A percentile compares a stretch with the other conserved stretches of the same genome.
These are phyloP conservation scores for Paedocypris micromegethes DNA, from an alignment of 2,797 vertebrate species.

Conservation along the genomic window DNA sequence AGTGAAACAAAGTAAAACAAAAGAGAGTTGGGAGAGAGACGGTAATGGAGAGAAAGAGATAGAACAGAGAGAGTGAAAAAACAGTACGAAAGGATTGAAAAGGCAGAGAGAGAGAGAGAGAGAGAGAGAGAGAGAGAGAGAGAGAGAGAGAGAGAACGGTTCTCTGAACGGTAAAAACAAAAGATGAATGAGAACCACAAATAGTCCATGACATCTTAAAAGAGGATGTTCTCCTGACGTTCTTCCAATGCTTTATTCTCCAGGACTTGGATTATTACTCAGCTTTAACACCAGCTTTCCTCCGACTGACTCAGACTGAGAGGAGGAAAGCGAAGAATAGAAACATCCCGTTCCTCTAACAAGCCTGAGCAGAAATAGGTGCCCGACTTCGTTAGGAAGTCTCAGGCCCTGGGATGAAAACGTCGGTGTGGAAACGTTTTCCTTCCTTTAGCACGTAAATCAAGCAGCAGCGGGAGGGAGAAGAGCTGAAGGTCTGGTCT, in stretches of 20 bases:
- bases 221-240: conserved; percentile 20
- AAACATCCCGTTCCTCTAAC: conserved; percentile 32
- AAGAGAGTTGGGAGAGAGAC: too few species aligned
- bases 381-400: conserved; percentile 27
- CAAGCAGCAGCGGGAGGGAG: background rate
- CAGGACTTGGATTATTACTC: conserved; percentile 32
- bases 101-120: background rate
- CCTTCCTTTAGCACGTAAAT: conserved; percentile 11
- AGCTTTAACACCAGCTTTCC: conserved; percentile 16
- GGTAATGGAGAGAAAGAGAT: too few species aligned
- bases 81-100: too few species aligned
- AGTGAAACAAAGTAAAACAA: too few species aligned
- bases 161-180: background rate
- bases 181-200: conserved; percentile 1
- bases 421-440: conserved; percentile 10
- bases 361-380: conserved; percentile 11
- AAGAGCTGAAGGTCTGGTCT: background rate
- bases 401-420: conserved; percentile 10
- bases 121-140: conserved; percentile 7
- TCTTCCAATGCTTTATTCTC: conserved; percentile 23
- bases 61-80: too few species aligned
- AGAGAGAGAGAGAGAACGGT: background rate
- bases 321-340: conserved; percentile 40
- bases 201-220: conserved; percentile 9
- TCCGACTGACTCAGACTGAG: conserved; percentile 31